A percentile compares a stretch with the other conserved stretches of the same genome.
phyloP scores from a whole-genome alignment of 1,140 invertebrate genomes.

The Philopotamus ludificatus region DNA sequence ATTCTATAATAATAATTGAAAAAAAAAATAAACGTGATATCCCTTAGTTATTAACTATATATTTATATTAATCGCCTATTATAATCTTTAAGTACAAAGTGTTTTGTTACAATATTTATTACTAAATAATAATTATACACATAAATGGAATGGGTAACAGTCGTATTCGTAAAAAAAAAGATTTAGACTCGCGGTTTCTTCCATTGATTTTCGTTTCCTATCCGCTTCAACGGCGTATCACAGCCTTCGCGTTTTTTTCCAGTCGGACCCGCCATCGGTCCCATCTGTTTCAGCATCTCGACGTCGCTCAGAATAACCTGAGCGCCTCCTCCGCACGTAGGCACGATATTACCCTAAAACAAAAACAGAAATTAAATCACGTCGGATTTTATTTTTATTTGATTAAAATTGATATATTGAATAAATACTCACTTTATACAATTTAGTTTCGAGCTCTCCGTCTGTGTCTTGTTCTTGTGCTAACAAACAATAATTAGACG shows the following conservation, averaged over 20 bases:
- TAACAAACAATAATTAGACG: slow-evolving; percentile 87
- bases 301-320: slow-evolving; percentile 96
- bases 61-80: too few species aligned
- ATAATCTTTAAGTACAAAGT: too few species aligned
- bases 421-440: slow-evolving; percentile 76
- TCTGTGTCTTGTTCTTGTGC: slow-evolving; percentile 88
- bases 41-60: too few species aligned
- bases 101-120: too few species aligned
- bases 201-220: slow-evolving; percentile 19
- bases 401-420: neutral
- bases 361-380: too few species aligned
- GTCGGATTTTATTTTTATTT: too few species aligned
- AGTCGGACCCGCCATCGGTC: slow-evolving; percentile 57
- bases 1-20: too few species aligned
- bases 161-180: too few species aligned
- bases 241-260: slow-evolving; percentile 27
- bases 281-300: slow-evolving; percentile 84
- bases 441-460: slow-evolving; percentile 88
- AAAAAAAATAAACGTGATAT: too few species aligned
- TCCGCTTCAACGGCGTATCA: slow-evolving; percentile 26
- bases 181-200: slow-evolving; percentile 35
- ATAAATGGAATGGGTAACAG: too few species aligned
- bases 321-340: slow-evolving; percentile 88
- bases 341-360: slow-evolving; percentile 84
- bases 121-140: too few species aligned